Conservation (phyloP, 2,797 vertebrate genomes). For the Bryconaethiops microstoma region DNA sequence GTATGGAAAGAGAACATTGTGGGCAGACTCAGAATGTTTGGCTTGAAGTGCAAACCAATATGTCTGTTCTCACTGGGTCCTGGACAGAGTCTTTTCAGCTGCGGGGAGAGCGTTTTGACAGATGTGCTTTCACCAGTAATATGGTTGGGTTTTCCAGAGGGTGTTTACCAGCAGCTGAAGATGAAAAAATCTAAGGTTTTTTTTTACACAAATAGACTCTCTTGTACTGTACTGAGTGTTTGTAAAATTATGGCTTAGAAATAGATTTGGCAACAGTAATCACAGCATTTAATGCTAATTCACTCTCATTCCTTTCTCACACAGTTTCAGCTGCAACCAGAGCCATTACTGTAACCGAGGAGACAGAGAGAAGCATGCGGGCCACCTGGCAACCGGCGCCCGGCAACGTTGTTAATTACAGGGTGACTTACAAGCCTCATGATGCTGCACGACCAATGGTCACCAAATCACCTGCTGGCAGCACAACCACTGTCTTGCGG, state of each 20-base stretch:
- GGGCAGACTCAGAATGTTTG: conserved; percentile 50
- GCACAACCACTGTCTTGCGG: conserved; percentile 83
- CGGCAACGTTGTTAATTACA: conserved; percentile 90
- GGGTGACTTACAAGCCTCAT: conserved; percentile 87
- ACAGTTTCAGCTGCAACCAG: conserved; percentile 86
- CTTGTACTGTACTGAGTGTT: background rate
- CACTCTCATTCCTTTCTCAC: conserved; percentile 18
- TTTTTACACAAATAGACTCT: conserved; percentile 1
- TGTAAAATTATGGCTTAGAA: background rate
- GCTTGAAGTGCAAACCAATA: conserved; percentile 53
- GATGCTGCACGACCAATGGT: conserved; percentile 85
- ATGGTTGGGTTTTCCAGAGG: conserved; percentile 31
- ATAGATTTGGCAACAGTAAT: background rate
- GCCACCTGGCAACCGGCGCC: conserved; percentile 91
- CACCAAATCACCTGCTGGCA: conserved; percentile 83
- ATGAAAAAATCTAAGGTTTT: too few species aligned
- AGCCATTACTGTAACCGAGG: conserved; percentile 85
- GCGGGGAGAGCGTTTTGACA: conserved; percentile 39
- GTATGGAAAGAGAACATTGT: conserved; percentile 63
- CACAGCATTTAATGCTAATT: conserved; percentile 41
- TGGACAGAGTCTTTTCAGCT: conserved; percentile 52
- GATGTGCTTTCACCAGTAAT: conserved; percentile 26
- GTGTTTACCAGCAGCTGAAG: conserved; percentile 22
- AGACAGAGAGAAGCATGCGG: conserved; percentile 92
- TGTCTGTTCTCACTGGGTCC: conserved; percentile 61